Conservation (phyloP, 2,113 vertebrate genomes). For the Elachura formosa region DNA sequence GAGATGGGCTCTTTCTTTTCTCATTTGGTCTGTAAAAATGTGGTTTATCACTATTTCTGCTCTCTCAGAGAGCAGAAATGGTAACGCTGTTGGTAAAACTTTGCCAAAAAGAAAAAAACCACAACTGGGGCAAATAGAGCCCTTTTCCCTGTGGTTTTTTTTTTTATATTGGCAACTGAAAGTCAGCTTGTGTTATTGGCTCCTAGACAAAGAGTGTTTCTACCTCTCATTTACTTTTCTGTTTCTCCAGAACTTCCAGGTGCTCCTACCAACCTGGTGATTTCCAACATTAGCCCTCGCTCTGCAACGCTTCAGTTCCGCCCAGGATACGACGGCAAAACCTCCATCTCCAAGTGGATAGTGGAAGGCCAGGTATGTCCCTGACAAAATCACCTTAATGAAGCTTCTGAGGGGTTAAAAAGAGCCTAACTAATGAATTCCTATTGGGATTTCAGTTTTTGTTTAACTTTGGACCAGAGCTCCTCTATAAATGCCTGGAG, state of each 20-base stretch:
- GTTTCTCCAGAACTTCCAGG: constrained; percentile 82
- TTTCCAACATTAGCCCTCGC: constrained; percentile 92
- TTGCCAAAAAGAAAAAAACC: neutral
- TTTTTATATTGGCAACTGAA: neutral
- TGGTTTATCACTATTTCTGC: no score
- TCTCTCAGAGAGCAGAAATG: neutral
- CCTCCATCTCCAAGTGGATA: constrained; percentile 84
- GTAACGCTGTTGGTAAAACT: neutral
- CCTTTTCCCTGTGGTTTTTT: neutral
- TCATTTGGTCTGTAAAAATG: neutral
- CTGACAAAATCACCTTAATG: neutral
- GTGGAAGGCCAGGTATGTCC: constrained; percentile 82
- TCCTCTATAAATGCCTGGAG: neutral
- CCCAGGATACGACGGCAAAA: constrained; percentile 86
- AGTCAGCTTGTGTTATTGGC: neutral
- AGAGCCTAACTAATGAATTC: neutral
- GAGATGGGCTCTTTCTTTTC: neutral
- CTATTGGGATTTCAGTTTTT: neutral
- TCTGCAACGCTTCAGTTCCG: constrained; percentile 85
- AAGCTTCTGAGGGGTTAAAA: neutral
- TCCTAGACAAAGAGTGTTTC: neutral
- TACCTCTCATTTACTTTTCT: neutral
- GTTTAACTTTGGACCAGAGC: neutral
- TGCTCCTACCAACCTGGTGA: constrained; percentile 86
- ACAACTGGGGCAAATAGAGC: neutral